Conservation (phyloP, 2,888 invertebrate genomes). For the Exocentrus adspersus region DNA sequence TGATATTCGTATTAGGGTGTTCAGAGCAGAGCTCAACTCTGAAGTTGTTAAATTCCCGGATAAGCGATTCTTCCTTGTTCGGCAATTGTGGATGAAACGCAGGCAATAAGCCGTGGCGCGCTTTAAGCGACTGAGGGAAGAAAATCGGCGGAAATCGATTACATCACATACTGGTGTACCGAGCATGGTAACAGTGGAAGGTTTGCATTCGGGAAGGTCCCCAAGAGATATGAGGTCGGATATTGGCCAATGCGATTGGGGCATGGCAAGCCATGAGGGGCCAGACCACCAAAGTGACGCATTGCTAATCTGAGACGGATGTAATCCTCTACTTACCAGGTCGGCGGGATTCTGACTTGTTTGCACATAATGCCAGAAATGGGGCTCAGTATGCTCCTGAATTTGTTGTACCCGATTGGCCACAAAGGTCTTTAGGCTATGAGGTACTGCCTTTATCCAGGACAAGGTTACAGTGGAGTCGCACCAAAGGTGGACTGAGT, state of each 20-base stretch:
- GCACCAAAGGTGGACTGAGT: slow-evolving; percentile 10
- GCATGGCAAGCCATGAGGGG: not conserved
- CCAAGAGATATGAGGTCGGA: not conserved
- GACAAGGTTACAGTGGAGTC: slow-evolving; percentile 26
- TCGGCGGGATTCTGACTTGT: slow-evolving; percentile 27
- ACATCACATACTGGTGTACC: not conserved
- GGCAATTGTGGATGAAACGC: not conserved
- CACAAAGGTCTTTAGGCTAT: slow-evolving; percentile 25
- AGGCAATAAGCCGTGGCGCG: not conserved
- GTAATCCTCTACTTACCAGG: slow-evolving; percentile 9
- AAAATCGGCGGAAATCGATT: not conserved
- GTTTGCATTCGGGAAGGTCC: not conserved
- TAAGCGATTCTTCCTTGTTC: not conserved
- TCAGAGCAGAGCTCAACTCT: not conserved
- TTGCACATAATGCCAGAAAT: slow-evolving; percentile 25
- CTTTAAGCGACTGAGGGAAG: not conserved
- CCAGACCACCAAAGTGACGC: slow-evolving; percentile 5
- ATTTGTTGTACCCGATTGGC: slow-evolving; percentile 24
- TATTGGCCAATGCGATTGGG: not conserved
- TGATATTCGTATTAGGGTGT: not conserved
- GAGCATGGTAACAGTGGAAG: not conserved
- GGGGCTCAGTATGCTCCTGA: not conserved
- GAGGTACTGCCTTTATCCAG: slow-evolving; percentile 13
- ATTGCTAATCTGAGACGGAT: not conserved
- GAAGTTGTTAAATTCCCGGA: not conserved